Base-by-base conservation (phyloP, 2,113 vertebrate genomes). In the Agapornis roseicollis region DNA sequence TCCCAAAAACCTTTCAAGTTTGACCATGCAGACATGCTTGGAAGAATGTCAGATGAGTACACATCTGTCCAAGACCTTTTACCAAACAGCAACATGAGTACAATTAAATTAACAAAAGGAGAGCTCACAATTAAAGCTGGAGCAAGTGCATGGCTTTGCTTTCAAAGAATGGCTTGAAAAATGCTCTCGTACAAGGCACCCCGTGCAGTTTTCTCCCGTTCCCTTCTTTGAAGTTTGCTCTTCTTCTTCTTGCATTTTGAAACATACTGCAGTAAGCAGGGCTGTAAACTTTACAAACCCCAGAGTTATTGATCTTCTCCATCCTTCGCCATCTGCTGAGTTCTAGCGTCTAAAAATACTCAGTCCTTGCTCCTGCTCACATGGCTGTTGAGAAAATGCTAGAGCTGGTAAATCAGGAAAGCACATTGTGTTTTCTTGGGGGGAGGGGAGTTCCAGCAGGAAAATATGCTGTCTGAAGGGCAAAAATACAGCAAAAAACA, bases 331-430 rank as follows among this genome's bases (percentile, higher is more conserved):
- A 85, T 89, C 74, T 92, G 76, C 88, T 88, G 89, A 80, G 89
- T 95, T 95, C 44, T 85, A 53, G 85, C 90, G 64, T 74, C 94
- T 94, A 95, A 93, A 95, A 94, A 97, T 85, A 86, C 81, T 83
- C 83, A 70, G 80, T 80, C 69, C 85, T 85, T 94, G 94, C 93
- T 80, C 65, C 84, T 69, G 55, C 94, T 96, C 96, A 95, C 96
- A 97, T 97, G 96, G 87, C 85, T 76, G 88, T 92, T 96, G 96
- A 96, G 96, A 97, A 96, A 95, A 95, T 95, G 96, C 96, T 96
- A 91, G 96, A 96, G 93, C 90, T 96, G 94, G 90, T 96, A 97
- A 96, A 96, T 93, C 95, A 96, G 92, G 92, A 96, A 89, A 95
- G 96, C 93, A 97, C 96, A 96, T 90, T 97, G 88, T 96, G 95